Evolutionary conservation across 2,888 invertebrate genomes (phyloP), one percentile per base, ranked within the genome.

Genomic region (Dynastes grantii): DNA sequence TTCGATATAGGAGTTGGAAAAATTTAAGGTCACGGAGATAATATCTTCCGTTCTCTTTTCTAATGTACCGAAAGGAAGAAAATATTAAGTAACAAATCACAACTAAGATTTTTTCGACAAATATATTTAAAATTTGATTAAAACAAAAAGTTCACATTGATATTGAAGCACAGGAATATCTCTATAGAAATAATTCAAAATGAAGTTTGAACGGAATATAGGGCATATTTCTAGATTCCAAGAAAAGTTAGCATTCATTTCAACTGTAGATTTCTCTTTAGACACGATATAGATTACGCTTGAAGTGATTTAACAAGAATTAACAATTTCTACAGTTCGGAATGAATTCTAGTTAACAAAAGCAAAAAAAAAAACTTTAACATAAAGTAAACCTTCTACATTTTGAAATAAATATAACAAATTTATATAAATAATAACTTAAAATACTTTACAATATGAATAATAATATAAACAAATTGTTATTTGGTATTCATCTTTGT

Each of bases 401-500:
- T 27, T 32, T 55, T 27, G n/a, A 61, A 75, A 61, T 75, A 61
- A 58, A 73, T 73, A 73, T 49, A 75, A 61, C 61, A 45, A 75
- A 45, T 49, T 22, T 27, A 49, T 68, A 27, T 27, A 27, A 68
- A 68, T 68, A 51, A 68, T 67, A 67, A 67, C 45, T 49, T 37
- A 37, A 37, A 16, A 58, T 71, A 55, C 13, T 71, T 58, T 22
- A 61, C 61, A 27, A 51, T 68, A 68, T 27, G 29, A 51, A 37
- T 45, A 51, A 68, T 51, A 68, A 68, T 58, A 58, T 58, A 58
- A 58, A 68, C 68, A 68, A 68, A 63, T 73, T 61, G 27, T 40
- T 61, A 75, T 75, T 75, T 75, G 73, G 73, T 75, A 75, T 58
- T 61, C 45, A 61, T 75, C 58, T 75, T 75, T 75, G 73, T 75